Conservation (phyloP, 2,888 invertebrate species). For the Philereme vetulata region DNA sequence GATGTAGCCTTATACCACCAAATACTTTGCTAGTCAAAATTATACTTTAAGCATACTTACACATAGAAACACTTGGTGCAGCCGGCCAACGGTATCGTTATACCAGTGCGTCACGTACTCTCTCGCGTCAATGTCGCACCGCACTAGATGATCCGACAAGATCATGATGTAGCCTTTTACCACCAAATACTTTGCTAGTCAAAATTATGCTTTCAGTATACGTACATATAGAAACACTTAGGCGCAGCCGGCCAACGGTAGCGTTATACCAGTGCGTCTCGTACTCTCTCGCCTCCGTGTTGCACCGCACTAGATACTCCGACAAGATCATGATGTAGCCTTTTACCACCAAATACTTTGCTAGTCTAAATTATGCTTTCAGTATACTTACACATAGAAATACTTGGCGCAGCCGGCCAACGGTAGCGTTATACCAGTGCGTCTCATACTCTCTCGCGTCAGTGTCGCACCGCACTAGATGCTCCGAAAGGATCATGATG, state of each 20-base stretch:
- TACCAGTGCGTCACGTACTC: conserved; percentile 98
- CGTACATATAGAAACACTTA: too few relatives aligned
- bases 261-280: conserved; percentile 98
- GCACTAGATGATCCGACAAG: conserved; percentile 96
- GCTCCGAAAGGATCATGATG: conserved; percentile 98
- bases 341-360: conserved; percentile 89
- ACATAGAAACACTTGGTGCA: conserved; percentile 97
- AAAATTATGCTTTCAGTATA: too few relatives aligned
- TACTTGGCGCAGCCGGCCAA: conserved; percentile 96
- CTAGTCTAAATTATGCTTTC: too few relatives aligned
- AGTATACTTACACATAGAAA: conserved; percentile 91
- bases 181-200: too few relatives aligned
- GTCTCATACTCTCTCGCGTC: conserved; percentile 97
- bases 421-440: conserved; percentile 98
- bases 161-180: conserved; percentile 99
- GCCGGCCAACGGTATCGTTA: conserved; percentile 96
- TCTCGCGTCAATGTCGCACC: conserved; percentile 96
- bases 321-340: conserved; percentile 99
- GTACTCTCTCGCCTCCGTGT: conserved; percentile 96
- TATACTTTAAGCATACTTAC: conserved; percentile 79
- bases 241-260: conserved; percentile 96
- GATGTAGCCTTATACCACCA: conserved; percentile 98
- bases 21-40: too few relatives aligned
- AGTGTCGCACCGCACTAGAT: conserved; percentile 96
- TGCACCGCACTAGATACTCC: conserved; percentile 96